Evolutionary conservation across 2,113 vertebrate genomes (phyloP), one percentile per base, ranked within the genome.

Genomic region (Amphilophus citrinellus): DNA sequence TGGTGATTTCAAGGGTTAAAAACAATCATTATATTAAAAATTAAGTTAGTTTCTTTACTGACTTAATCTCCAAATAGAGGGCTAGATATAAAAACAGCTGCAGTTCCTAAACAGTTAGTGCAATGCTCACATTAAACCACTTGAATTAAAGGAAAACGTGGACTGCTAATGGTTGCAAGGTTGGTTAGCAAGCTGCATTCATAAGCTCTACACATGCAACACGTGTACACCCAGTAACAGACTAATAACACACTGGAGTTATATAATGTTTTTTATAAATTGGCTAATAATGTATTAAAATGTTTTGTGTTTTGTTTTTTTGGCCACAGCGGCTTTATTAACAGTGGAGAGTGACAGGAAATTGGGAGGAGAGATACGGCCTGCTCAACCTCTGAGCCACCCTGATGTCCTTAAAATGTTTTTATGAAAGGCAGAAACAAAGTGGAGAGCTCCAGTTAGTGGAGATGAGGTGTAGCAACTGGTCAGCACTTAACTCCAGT

Each of bases 381-480:
- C 30, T 30, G 30, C 30, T 30, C 30, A 30, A 5, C 30, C 30
- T 30, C 30, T 30, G 30, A 30, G 30, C 30, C 30, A 30, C 30
- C 30, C 30, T 4, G 30, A 3, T 5, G 3, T 1, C 30, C 30
- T 30, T 30, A 0, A 30, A 47, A 50, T 24, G 0, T 71, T 68
- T 14, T 39, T 8, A 10, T 39, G 37, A 68, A 35, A 35, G 35
- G 35, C 35, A 35, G 35, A 35, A 35, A 35, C 35, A 35, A 6
- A 35, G 35, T 35, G 6, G 6, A 35, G 35, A 6, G 63, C 39
- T 27, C 39, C 0, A 68, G 39, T 47, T 47, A 68, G 63, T 44
- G n/a, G 3, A 68, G 63, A 22, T 47, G 14, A 68, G 63, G 39
- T 22, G 8, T 42, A 11, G 10, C 10, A 11, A 10, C 39, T 3